phyloP scores from a whole-genome alignment of 2,113 vertebrate species.

The Engystomops pustulosus region DNA sequence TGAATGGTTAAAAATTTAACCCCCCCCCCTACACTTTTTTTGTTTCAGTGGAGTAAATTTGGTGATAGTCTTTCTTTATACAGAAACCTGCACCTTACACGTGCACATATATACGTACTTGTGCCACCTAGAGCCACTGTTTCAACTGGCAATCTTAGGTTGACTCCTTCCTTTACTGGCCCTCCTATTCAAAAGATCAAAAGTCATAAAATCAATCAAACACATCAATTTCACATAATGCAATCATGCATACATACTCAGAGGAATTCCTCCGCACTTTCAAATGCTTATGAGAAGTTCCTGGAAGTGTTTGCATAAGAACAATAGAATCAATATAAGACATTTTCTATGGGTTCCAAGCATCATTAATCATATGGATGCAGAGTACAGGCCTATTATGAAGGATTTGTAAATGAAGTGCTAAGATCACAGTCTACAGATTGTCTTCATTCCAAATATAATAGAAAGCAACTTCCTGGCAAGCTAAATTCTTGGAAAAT shows the following conservation, averaged over 20 bases:
- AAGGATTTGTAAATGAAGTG: not conserved
- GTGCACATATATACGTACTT: conserved; percentile 75
- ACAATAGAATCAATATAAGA: not conserved
- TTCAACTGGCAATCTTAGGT: conserved; percentile 72
- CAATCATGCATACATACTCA: not conserved
- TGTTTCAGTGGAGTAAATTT: not conserved
- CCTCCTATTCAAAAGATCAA: conserved; percentile 77
- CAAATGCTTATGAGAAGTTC: not conserved
- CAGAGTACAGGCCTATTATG: not conserved
- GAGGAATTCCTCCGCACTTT: not conserved
- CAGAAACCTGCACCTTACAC: not conserved
- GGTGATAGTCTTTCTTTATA: not conserved
- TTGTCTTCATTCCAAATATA: too few relatives aligned
- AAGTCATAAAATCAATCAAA: conserved; percentile 28
- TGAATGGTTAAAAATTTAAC: too few relatives aligned
- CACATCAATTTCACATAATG: not conserved
- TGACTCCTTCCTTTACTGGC: conserved; percentile 76
- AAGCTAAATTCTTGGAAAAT: not conserved
- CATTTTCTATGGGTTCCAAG: not conserved
- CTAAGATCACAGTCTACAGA: not conserved
- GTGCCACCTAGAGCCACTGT: conserved; percentile 83
- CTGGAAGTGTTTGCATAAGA: not conserved
- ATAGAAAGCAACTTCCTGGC: not conserved
- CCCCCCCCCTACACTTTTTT: not conserved
- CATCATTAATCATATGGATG: not conserved